These are phyloP conservation scores for Camptogramma bilineatum DNA, from an alignment of 2,888 invertebrate genomes.

Conservation along the genomic window DNA sequence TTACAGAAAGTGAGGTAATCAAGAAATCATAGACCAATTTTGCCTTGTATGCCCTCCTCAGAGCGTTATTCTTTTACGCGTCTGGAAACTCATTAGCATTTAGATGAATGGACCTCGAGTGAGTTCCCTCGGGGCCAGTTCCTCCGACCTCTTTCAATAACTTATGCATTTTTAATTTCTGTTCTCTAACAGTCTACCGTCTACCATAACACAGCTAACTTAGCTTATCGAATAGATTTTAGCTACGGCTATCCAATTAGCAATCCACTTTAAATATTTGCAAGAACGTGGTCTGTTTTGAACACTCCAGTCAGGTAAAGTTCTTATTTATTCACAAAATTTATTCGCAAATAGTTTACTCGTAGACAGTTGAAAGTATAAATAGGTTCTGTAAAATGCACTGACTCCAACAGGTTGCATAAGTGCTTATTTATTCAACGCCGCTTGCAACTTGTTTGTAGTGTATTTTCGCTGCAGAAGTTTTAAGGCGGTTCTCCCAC, in stretches of 20 bases:
- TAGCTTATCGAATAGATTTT: too few species aligned
- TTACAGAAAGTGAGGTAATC: too few species aligned
- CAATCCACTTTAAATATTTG: too few species aligned
- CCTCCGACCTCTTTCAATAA: background rate
- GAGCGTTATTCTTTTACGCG: slow-evolving; percentile 10
- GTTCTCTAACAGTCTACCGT: background rate
- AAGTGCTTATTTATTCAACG: background rate
- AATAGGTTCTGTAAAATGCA: background rate
- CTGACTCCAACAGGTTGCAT: background rate
- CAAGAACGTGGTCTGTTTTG: too few species aligned
- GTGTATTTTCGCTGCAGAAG: too few species aligned
- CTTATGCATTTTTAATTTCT: background rate
- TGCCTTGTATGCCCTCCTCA: background rate
- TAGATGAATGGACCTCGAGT: slow-evolving; percentile 21
- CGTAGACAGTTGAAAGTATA: too few species aligned
- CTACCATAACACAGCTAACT: background rate
- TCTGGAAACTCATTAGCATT: slow-evolving; percentile 24
- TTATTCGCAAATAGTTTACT: too few species aligned
- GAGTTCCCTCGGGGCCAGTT: slow-evolving; percentile 3
- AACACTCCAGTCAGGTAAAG: too few species aligned
- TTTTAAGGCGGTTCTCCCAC: too few species aligned
- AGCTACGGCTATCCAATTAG: too few species aligned
- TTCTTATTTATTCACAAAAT: too few species aligned
- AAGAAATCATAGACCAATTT: too few species aligned
- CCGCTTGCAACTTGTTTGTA: background rate